Evolutionary conservation across 2,113 vertebrate genomes (phyloP).

Genomic region (Penelope pileata): DNA sequence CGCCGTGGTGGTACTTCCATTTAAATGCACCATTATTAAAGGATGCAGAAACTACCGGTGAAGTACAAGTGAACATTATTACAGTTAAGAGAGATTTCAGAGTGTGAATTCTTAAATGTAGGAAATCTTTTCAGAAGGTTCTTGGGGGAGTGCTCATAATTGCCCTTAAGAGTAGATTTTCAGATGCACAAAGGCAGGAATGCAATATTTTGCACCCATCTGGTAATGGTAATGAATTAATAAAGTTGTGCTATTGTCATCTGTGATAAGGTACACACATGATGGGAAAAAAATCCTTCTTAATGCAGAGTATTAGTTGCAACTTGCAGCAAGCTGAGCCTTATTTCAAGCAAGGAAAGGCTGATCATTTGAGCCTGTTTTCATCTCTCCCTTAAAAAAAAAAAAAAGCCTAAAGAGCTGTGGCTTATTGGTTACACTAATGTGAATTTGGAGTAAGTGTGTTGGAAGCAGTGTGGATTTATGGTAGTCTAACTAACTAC

Average conservation of each 20-base stretch:
- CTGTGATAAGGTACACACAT: not conserved
- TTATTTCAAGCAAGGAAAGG: not conserved
- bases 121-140: not conserved
- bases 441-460: not conserved
- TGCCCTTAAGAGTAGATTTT: not conserved
- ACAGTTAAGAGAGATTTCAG: not conserved
- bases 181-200: not conserved
- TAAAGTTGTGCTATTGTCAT: not conserved
- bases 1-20: not conserved
- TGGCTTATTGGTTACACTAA: not conserved
- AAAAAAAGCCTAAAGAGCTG: not conserved
- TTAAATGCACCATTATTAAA: not conserved
- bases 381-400: not conserved
- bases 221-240: not conserved
- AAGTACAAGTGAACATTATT: not conserved
- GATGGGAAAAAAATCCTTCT: not conserved
- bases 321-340: not conserved
- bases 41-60: not conserved
- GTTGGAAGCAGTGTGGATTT: not conserved
- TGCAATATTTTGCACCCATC: not conserved
- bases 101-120: not conserved
- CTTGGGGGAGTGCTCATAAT: not conserved
- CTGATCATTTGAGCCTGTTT: not conserved
- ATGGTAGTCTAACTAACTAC: not conserved
- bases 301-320: not conserved